A percentile compares a stretch with the other conserved stretches of the same genome.
Conservation (phyloP, 2,888 invertebrate species). For the Rhyacophila evoluta region DNA sequence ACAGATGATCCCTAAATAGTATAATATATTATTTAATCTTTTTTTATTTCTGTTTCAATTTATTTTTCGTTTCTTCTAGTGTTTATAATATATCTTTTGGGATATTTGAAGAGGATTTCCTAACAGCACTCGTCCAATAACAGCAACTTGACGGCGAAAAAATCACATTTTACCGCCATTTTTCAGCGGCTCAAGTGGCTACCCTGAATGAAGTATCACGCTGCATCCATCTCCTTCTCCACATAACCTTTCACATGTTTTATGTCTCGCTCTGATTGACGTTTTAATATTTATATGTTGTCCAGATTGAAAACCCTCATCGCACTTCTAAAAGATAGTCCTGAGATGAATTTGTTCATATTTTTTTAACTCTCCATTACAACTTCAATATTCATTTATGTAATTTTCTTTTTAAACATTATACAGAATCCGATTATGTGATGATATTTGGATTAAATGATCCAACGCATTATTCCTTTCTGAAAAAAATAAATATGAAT, state of each 20-base stretch:
- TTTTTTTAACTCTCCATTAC: not conserved
- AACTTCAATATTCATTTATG: not conserved
- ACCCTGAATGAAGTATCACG: not conserved
- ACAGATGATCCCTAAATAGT: too few species aligned
- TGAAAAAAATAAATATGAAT: too few species aligned
- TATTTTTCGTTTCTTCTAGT: not conserved
- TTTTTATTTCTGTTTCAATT: too few species aligned
- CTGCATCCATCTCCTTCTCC: not conserved
- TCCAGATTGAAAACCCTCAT: conserved; percentile 15
- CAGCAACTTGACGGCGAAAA: conserved; percentile 8
- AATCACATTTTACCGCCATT: conserved; percentile 24
- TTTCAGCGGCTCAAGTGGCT: conserved; percentile 13
- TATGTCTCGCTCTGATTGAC: conserved; percentile 1
- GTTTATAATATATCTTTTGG: not conserved
- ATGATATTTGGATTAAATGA: too few species aligned
- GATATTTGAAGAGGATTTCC: conserved; percentile 5
- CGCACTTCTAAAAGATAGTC: not conserved
- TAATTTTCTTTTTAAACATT: too few species aligned
- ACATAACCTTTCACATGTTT: not conserved
- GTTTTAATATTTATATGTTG: conserved; percentile 20
- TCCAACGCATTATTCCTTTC: too few species aligned
- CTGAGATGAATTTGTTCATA: not conserved
- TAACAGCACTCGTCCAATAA: conserved; percentile 15
- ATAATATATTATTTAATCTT: too few species aligned
- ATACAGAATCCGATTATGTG: too few species aligned